Percentiles rank a stretch among this genome's conserved stretches.
phyloP scores from a whole-genome alignment of 2,888 invertebrate species.

The Conops quadrifasciatus region DNA sequence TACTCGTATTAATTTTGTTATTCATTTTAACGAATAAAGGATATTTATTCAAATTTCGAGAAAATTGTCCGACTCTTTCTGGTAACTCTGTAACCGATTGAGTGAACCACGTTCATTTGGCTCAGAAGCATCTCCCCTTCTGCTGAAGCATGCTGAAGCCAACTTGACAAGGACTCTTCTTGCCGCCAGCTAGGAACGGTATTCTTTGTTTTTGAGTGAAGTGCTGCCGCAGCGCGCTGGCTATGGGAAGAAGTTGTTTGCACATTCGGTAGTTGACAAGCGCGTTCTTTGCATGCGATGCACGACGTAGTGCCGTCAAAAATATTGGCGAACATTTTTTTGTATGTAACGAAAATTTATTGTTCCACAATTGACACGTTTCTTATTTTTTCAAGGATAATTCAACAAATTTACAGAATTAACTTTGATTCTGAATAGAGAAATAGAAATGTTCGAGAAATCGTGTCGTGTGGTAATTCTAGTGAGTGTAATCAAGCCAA shows the following conservation, averaged over 20 bases:
- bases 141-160: no score
- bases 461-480: background rate
- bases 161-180: no score
- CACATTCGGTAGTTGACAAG: constrained; percentile 39
- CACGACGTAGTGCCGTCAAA: constrained; percentile 1
- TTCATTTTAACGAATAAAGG: no score
- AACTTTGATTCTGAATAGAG: background rate
- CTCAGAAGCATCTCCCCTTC: no score
- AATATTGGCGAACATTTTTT: background rate
- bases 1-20: no score
- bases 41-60: no score
- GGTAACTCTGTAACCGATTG: no score
- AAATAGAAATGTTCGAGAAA: constrained; percentile 1
- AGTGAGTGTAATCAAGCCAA: background rate
- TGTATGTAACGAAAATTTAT: background rate
- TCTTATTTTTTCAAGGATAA: background rate
- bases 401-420: background rate
- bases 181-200: no score
- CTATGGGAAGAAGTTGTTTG: no score
- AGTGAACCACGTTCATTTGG: no score
- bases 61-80: no score
- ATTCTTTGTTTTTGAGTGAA: no score
- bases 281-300: constrained; percentile 36
- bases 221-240: background rate
- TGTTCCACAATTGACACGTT: background rate